Evolutionary conservation across 2,888 invertebrate species (phyloP), one percentile per base, ranked within the genome.

Genomic region (Drosophila pseudotalamancana): DNA sequence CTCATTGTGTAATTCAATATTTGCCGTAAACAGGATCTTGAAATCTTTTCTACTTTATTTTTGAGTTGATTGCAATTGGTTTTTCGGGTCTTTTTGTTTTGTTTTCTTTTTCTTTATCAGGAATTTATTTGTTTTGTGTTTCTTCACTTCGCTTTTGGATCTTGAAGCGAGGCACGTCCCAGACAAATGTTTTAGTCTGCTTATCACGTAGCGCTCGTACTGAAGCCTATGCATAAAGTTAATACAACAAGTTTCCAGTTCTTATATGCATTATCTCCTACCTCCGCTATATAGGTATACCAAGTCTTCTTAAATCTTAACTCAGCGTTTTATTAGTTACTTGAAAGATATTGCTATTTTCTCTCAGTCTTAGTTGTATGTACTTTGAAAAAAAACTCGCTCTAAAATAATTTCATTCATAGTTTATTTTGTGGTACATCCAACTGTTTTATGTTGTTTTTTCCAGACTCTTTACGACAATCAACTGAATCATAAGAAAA

Each of bases 1-100:
- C 59, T 59, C 55, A 23, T 50, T 77, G 65, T 64, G 81, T 82
- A 81, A 81, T 79, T 79, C 77, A 82, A 81, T 81, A 81, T 82
- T 83, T 72, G 63, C 57, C 19, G 37, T 68, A 66, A 77, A 77
- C 80, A 79, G 79, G 80, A 80, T 80, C 68, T 65, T 72, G 18
- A 50, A 42, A 49, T 46, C 40, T 57, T 55, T 42, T 63, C 46
- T 59, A 51, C 40, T 71, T 57, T 60, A 51, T 35, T 45, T 45
- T 53, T 12, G 23, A 42, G 45, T 71, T 45, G 59, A 66, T 70
- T 73, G 68, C 59, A 74, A 62, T 71, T 72, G 66, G 63, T 54
- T 79, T 77, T 65, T 31, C 56, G 42, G 70, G 46, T 60, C 51
- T 45, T 23, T 48, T 31, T 34, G 21, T 48, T 51, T 55, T 67